Evolutionary conservation across 1,140 invertebrate species (phyloP).

Genomic region (Harlomillsia oculata): DNA sequence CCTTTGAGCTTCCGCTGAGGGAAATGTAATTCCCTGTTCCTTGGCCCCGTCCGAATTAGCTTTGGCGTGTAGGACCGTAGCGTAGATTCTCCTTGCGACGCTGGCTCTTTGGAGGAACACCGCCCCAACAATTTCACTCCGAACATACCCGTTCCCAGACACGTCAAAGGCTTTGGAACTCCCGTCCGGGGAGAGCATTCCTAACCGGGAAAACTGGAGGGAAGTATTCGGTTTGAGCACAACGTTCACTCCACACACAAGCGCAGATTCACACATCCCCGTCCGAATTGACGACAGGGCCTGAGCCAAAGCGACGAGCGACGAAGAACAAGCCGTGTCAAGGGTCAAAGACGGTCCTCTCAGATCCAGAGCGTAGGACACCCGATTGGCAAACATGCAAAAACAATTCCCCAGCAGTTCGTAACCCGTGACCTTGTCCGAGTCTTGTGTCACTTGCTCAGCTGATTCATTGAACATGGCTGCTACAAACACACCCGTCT

Average conservation of each 20-base stretch:
- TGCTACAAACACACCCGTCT: constrained; percentile 49
- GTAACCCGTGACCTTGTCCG: constrained; percentile 47
- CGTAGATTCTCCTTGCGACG: constrained; percentile 70
- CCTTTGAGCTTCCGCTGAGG: constrained; percentile 75
- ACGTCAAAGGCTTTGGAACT: constrained; percentile 87
- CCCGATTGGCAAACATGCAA: constrained; percentile 57
- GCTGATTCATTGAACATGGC: constrained; percentile 37
- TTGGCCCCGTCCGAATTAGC: constrained; percentile 85
- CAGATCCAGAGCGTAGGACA: constrained; percentile 55
- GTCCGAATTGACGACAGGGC: constrained; percentile 46
- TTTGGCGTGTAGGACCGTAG: constrained; percentile 71
- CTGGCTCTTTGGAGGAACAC: constrained; percentile 69
- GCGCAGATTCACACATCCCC: constrained; percentile 49
- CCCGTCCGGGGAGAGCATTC: constrained; percentile 80
- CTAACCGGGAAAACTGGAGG: constrained; percentile 78
- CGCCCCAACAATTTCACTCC: constrained; percentile 74
- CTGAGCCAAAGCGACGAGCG: constrained; percentile 47
- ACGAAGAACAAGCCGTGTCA: constrained; percentile 54
- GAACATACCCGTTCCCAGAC: constrained; percentile 81
- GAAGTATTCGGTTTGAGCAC: constrained; percentile 55
- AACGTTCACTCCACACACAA: constrained; percentile 49
- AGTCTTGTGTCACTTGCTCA: constrained; percentile 21
- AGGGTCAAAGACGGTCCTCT: constrained; percentile 43
- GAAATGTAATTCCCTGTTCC: constrained; percentile 80
- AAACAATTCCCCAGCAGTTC: constrained; percentile 54